Base-by-base conservation (phyloP, 2,888 invertebrate species). In the Plebejus melissa region DNA sequence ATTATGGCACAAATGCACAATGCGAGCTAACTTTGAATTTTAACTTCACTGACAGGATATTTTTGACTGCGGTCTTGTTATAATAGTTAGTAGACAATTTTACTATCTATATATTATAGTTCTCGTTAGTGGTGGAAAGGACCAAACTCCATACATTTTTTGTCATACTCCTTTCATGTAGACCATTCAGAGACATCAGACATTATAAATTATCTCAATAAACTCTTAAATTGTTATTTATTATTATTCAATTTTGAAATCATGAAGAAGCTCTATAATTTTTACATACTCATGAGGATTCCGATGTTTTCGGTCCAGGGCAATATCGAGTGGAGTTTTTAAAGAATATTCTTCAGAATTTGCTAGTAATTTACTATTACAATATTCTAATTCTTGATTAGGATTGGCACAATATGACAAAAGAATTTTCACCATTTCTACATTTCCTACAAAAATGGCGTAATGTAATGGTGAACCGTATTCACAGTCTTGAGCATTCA, bases 401-500 rank as follows among this genome's bases (percentile, higher is more conserved):
- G 70, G 22, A 41, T 57, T 4, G 54, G 57, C 58, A 38, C 70
- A 3, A 41, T 70, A 9, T 6, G 46, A n/a, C 57, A 75, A 58
- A 13, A 75, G 38, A 22, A 58, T 70, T 41, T 38, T 38, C 22
- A 54, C 57, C 38, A 70, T 54, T 58, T 41, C 50, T 58, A 28
- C 11, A 22, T 75, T 54, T 41, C 69, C 41, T 22, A 11, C n/a
- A 70, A 41, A 75, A 41, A 71, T 58, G 13, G 75, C 75, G 28
- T 71, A 70, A 58, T 75, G 75, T 16, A 70, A 57, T 22, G 71
- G 75, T 16, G 70, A 70, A 16, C 70, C 58, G 41, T 69, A 54
- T 75, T 54, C 54, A 50, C n/a, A 32, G 38, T 69, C 69, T 54
- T 75, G 75, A 36, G 54, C 75, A n/a, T 71, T 75, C 32, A 75